These are phyloP conservation scores for Hesperia comma DNA, from an alignment of 2,888 invertebrate species.

Conservation along the genomic window DNA sequence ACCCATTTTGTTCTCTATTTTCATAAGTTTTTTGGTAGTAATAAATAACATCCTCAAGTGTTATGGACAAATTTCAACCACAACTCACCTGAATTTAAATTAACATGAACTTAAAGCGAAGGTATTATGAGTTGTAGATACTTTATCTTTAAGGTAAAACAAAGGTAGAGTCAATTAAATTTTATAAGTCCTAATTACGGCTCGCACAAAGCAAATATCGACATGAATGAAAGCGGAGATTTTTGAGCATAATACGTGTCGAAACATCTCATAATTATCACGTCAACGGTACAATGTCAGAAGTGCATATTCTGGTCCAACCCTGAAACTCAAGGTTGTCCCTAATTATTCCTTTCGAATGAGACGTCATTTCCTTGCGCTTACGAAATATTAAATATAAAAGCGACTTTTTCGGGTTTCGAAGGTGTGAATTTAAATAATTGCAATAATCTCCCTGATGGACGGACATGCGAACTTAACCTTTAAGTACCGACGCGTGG, in stretches of 20 bases:
- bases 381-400: slow-evolving; percentile 81
- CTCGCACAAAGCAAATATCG: slow-evolving; percentile 42
- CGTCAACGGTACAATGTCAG: slow-evolving; percentile 67
- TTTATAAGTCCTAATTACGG: slow-evolving; percentile 30
- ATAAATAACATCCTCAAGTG: no score
- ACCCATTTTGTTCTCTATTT: no score
- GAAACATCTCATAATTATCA: slow-evolving; percentile 73
- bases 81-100: background rate
- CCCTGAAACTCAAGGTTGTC: slow-evolving; percentile 74
- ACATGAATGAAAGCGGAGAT: slow-evolving; percentile 43
- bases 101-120: background rate
- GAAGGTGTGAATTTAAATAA: slow-evolving; percentile 84
- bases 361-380: slow-evolving; percentile 81
- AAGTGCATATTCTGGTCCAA: slow-evolving; percentile 67
- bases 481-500: no score
- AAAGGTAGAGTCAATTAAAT: slow-evolving; percentile 5
- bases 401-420: slow-evolving; percentile 78
- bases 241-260: slow-evolving; percentile 54
- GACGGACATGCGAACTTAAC: slow-evolving; percentile 78
- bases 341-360: slow-evolving; percentile 83
- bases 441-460: slow-evolving; percentile 78
- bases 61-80: no score
- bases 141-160: background rate
- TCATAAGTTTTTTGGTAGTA: no score
- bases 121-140: background rate